A percentile compares a stretch with the other conserved stretches of the same genome.
Evolutionary conservation across 2,113 vertebrate species (phyloP).

Genomic region (Myrmophylax atrothorax): DNA sequence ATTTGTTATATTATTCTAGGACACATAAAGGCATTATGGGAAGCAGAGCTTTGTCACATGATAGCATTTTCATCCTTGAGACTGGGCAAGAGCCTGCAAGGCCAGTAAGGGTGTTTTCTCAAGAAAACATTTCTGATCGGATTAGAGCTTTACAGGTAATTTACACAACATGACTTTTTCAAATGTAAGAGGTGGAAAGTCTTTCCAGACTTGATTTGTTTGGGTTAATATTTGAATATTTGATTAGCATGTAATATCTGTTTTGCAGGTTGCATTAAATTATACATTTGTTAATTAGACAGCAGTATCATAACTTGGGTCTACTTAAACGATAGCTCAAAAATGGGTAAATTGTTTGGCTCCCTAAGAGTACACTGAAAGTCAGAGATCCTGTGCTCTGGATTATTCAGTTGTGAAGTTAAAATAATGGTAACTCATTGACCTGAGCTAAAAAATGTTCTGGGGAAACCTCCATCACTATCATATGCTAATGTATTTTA

Average conservation of each 20-base stretch:
- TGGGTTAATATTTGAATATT: background rate
- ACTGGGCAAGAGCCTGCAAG: slow-evolving; percentile 75
- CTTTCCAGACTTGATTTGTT: background rate
- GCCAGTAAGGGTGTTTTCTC: slow-evolving; percentile 84
- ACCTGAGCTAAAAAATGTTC: background rate
- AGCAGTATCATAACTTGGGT: background rate
- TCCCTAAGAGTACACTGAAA: background rate
- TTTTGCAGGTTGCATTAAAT: background rate
- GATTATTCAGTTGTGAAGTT: background rate
- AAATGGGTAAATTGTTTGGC: background rate
- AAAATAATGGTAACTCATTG: background rate
- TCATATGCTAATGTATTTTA: slow-evolving; percentile 23
- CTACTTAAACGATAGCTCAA: background rate
- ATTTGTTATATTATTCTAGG: slow-evolving; percentile 66
- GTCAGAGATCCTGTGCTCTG: background rate
- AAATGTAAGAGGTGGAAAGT: background rate
- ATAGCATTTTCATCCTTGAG: slow-evolving; percentile 92
- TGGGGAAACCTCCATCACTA: background rate
- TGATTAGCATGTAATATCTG: background rate
- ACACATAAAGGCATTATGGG: slow-evolving; percentile 77
- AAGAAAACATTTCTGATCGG: slow-evolving; percentile 88
- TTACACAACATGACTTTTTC: background rate
- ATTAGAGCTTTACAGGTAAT: slow-evolving; percentile 92
- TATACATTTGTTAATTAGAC: background rate
- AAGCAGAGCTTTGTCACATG: slow-evolving; percentile 89